These are phyloP conservation scores for Lates calcarifer DNA, from an alignment of 2,113 vertebrate species.

Conservation along the genomic window DNA sequence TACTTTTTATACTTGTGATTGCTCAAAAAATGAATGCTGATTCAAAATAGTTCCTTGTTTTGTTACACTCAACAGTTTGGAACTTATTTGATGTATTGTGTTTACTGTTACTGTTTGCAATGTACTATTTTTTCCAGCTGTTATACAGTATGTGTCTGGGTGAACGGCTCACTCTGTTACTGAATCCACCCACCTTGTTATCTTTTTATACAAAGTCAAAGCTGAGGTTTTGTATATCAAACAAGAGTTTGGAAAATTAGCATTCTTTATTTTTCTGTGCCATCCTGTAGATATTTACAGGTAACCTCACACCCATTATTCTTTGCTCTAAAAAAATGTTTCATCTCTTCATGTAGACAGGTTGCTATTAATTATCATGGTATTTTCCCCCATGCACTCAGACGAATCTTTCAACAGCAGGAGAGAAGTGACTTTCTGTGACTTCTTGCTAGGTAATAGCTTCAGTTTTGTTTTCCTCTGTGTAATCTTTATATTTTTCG, in stretches of 20 bases:
- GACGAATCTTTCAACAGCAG: slow-evolving; percentile 7
- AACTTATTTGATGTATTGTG: slow-evolving; percentile 34
- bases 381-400: background rate
- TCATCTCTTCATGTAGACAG: slow-evolving; percentile 1
- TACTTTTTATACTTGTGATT: slow-evolving; percentile 32
- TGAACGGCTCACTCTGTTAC: background rate
- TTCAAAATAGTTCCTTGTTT: slow-evolving; percentile 19
- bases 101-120: background rate
- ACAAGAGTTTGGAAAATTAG: background rate
- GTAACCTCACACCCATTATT: background rate
- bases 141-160: slow-evolving; percentile 12
- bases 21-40: slow-evolving; percentile 8
- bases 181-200: too few species aligned
- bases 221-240: slow-evolving; percentile 31
- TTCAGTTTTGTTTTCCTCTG: slow-evolving; percentile 22
- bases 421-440: slow-evolving; percentile 2
- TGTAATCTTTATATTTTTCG: slow-evolving; percentile 16
- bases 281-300: slow-evolving; percentile 13
- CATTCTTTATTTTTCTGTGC: background rate
- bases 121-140: background rate
- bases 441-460: slow-evolving; percentile 18
- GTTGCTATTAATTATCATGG: slow-evolving; percentile 19
- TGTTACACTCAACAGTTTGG: background rate
- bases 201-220: slow-evolving; percentile 30
- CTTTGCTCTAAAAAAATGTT: slow-evolving; percentile 3